Evolutionary conservation across 2,797 vertebrate species (phyloP), one percentile per base, ranked within the genome.

Genomic region (Poecile montanus): DNA sequence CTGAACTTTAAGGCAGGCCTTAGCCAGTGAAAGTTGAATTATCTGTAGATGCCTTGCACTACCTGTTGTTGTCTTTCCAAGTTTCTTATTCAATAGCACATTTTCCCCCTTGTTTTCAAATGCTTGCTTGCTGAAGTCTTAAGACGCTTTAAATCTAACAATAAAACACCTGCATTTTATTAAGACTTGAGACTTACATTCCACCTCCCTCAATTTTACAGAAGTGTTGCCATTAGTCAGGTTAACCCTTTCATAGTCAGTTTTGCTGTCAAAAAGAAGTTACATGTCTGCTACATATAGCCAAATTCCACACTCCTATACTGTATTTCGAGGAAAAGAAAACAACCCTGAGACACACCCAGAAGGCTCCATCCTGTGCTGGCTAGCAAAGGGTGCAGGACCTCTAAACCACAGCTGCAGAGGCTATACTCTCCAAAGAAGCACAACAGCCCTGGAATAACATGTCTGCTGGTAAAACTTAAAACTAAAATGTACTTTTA

Each of bases 151-250:
- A 36, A 93, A 93, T 79, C 72, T 88, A 96, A 96, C 94, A 96
- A 88, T 97, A 96, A 97, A 97, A 75, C 97, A 98, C 97, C 97
- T 98, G 97, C 96, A 95, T 98, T 97, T 97, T 96, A 98, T 98
- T 98, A 98, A 97, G 96, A 94, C 81, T 78, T 90, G 68, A 78
- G 93, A 92, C 87, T 95, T 72, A 71, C 77, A 70, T 92, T 89
- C 84, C 70, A 79, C 96, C 89, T 86, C 84, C 62, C n/a, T 85
- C 73, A 42, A 8, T 93, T 95, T 97, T 94, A 95, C 88, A 66
- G 89, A 95, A 95, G 81, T 87, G 53, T 32, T 95, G 91, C 60
- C 48, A 62, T 67, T 63, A 13, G 32, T 47, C 18, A 16, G 22
- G 51, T 98, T 98, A 98, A 98, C 97, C 88, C 96, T 95, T 94